Evolutionary conservation across 2,113 vertebrate genomes (phyloP).

Genomic region (Crypturellus undulatus): DNA sequence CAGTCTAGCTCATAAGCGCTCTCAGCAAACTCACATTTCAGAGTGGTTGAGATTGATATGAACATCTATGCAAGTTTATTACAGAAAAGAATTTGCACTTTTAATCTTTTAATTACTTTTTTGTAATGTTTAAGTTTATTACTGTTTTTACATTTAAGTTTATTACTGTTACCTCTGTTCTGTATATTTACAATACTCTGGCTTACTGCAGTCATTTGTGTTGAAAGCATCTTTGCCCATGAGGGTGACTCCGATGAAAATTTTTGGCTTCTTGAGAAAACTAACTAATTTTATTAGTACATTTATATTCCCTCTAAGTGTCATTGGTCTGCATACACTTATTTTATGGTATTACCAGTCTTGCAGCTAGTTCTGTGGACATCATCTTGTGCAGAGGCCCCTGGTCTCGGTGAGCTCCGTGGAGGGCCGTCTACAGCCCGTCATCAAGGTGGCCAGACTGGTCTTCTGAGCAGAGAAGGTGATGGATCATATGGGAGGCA

Average conservation of each 20-base stretch:
- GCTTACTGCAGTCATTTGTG: background rate
- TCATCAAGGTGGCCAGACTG: background rate
- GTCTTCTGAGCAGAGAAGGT: background rate
- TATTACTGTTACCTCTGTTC: background rate
- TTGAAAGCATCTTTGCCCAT: background rate
- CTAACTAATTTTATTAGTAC: background rate
- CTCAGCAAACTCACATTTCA: background rate
- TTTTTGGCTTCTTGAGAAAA: background rate
- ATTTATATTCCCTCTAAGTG: background rate
- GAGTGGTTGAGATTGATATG: background rate
- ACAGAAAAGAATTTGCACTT: background rate
- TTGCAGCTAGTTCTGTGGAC: background rate
- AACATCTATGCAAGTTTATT: background rate
- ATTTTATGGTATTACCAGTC: background rate
- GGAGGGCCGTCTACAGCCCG: background rate
- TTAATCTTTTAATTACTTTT: background rate
- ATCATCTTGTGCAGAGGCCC: background rate
- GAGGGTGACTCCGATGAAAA: background rate
- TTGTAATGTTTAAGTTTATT: background rate
- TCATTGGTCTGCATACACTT: background rate
- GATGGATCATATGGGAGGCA: background rate
- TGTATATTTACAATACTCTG: background rate
- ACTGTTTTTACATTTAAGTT: background rate
- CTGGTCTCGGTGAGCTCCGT: rapidly evolving
- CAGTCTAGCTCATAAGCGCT: background rate